Conservation (phyloP, 1,140 invertebrate genomes). For the Sycophila sp. region DNA sequence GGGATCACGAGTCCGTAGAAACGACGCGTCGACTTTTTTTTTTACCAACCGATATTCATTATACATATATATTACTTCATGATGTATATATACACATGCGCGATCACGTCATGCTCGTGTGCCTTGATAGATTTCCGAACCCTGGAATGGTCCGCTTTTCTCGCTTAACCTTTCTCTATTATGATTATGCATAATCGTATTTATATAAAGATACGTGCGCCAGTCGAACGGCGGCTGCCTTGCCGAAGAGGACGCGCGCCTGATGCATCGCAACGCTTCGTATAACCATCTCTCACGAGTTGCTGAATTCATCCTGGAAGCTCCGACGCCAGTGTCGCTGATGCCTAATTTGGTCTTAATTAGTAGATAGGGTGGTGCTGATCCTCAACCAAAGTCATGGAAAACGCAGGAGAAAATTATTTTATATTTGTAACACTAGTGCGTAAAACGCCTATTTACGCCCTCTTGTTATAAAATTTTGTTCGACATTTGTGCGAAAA, state of each 20-base stretch:
- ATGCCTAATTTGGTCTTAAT: too few species aligned
- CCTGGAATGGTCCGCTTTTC: neutral
- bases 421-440: too few species aligned
- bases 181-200: slow-evolving; percentile 10
- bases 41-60: neutral
- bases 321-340: too few species aligned
- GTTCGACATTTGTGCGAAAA: too few species aligned
- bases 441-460: too few species aligned
- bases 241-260: neutral
- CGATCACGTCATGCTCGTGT: neutral
- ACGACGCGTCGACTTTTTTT: neutral
- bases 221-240: neutral
- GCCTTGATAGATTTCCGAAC: neutral
- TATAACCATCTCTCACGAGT: too few species aligned
- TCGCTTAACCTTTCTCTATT: slow-evolving; percentile 12
- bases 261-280: neutral
- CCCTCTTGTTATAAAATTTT: too few species aligned
- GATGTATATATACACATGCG: neutral
- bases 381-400: too few species aligned
- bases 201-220: slow-evolving; percentile 1
- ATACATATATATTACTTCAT: slow-evolving; percentile 16
- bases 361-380: too few species aligned
- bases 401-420: too few species aligned
- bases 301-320: too few species aligned
- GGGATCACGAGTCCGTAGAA: neutral